Percentiles rank a stretch among this genome's conserved stretches.
Conservation (phyloP, 2,888 invertebrate species). For the Dichetophora obliterata region DNA sequence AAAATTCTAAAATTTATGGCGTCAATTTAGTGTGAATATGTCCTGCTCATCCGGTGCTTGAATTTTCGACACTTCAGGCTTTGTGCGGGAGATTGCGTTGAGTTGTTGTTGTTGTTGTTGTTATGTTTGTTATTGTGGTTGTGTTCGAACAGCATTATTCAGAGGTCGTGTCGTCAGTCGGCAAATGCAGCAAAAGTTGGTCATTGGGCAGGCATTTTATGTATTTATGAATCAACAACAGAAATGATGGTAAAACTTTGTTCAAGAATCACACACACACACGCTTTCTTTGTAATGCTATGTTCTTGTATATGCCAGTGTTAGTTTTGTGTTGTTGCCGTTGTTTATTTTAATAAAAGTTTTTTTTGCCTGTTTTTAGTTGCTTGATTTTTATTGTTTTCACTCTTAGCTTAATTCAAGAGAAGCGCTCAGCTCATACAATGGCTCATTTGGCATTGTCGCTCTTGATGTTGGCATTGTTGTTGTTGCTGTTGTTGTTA, state of each 20-base stretch:
- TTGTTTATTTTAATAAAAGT: constrained; percentile 1
- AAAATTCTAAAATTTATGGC: constrained; percentile 41
- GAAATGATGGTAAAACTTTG: neutral
- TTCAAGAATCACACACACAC: neutral
- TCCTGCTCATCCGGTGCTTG: constrained; percentile 41
- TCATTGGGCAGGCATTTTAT: constrained; percentile 7
- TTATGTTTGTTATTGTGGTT: neutral
- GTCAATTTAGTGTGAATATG: constrained; percentile 37
- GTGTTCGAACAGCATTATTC: neutral
- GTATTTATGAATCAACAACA: constrained; percentile 9
- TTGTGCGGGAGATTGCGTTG: neutral
- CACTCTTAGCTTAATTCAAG: constrained; percentile 32
- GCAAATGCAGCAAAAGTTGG: neutral
- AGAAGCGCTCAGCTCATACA: constrained; percentile 5
- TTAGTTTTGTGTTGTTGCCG: neutral
- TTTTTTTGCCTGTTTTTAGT: neutral
- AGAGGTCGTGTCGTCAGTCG: too few relatives aligned
- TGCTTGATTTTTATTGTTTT: constrained; percentile 18
- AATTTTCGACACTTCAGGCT: constrained; percentile 44
- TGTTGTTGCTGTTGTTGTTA: neutral
- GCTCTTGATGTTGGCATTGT: neutral
- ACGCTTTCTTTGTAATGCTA: neutral
- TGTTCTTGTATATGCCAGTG: neutral
- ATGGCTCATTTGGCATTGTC: constrained; percentile 45
- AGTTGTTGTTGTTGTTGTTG: neutral